Evolutionary conservation across 37 sponge, comb jelly and placozoan genomes (phyloP).

Genomic region (Ianthella basta): DNA sequence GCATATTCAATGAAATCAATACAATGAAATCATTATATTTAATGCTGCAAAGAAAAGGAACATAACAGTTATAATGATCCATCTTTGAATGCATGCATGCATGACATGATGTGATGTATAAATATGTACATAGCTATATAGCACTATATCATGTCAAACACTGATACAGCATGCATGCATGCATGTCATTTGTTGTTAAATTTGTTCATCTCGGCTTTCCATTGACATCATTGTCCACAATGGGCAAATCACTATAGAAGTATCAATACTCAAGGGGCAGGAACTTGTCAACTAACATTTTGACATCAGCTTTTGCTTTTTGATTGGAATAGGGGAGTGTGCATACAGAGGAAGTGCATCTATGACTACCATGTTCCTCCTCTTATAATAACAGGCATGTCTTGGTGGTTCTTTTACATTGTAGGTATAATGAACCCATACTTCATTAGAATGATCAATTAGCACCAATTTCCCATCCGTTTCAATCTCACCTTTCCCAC

Average conservation of each 20-base stretch:
- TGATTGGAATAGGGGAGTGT: slow-evolving; percentile 54
- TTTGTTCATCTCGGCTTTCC: slow-evolving; percentile 10
- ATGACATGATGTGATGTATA: no score
- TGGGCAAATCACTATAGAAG: slow-evolving; percentile 51
- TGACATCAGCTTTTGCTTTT: slow-evolving; percentile 52
- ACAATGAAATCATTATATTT: no score
- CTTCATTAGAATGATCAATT: slow-evolving; percentile 28
- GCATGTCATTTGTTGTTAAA: not conserved
- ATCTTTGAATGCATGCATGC: no score
- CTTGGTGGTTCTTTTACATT: slow-evolving; percentile 32
- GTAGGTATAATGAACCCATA: slow-evolving; percentile 44
- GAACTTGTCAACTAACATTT: slow-evolving; percentile 36
- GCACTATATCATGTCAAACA: slow-evolving; percentile 32
- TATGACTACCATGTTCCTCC: not conserved
- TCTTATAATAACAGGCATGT: slow-evolving; percentile 28
- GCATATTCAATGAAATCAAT: no score
- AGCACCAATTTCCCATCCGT: slow-evolving; percentile 15
- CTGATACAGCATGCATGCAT: slow-evolving; percentile 40
- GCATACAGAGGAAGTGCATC: slow-evolving; percentile 32
- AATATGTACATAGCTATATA: no score
- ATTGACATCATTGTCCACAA: not conserved
- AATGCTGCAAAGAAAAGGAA: no score
- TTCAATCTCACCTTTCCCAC: slow-evolving; percentile 37
- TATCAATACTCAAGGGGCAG: slow-evolving; percentile 36
- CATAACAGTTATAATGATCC: no score